Conservation (phyloP, 2,888 invertebrate genomes). For the Lithophane semibrunnea region DNA sequence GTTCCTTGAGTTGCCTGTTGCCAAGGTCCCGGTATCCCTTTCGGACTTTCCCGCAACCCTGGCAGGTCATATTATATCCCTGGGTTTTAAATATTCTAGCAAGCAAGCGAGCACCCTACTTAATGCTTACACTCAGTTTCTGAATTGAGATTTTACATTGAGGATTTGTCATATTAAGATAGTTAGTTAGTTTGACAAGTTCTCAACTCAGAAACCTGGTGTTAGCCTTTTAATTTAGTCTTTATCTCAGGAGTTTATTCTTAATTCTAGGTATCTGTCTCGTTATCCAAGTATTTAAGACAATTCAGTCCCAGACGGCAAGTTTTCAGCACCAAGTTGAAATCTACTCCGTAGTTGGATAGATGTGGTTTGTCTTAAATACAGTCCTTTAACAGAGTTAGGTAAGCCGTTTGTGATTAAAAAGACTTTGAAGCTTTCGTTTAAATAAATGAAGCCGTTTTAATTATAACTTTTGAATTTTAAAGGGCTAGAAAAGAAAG, state of each 20-base stretch:
- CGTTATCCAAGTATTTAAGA: slow-evolving; percentile 6
- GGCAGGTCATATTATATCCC: no score
- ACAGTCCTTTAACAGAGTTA: background rate
- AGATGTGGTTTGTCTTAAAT: slow-evolving; percentile 19
- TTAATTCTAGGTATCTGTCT: background rate
- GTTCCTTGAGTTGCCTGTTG: no score
- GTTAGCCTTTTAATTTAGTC: background rate
- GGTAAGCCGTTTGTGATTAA: background rate
- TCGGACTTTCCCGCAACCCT: no score
- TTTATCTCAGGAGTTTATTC: background rate
- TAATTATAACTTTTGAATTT: background rate
- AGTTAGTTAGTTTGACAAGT: no score
- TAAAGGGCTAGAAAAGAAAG: background rate
- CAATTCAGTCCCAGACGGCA: background rate
- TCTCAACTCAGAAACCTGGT: no score
- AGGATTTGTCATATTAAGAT: background rate
- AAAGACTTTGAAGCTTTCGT: background rate
- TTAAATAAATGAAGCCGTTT: background rate
- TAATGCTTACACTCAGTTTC: background rate
- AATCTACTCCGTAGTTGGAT: slow-evolving; percentile 32
- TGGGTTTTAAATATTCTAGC: background rate
- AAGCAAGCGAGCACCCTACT: no score
- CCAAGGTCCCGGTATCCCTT: no score
- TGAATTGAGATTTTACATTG: background rate
- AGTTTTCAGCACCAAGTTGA: slow-evolving; percentile 36